Conservation (phyloP, 2,888 invertebrate species). For the Limnephilus auricula region DNA sequence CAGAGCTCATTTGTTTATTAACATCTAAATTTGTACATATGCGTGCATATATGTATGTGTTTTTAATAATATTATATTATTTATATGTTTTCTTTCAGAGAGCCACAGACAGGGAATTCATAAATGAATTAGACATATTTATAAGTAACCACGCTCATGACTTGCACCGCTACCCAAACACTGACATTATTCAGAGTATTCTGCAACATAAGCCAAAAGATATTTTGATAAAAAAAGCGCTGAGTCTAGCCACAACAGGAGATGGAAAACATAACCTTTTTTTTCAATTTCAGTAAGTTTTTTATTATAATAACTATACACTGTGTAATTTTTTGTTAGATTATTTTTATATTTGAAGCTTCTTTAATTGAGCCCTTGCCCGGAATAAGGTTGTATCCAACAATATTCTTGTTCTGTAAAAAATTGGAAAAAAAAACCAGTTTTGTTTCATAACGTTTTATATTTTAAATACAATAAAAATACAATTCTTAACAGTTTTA, state of each 20-base stretch:
- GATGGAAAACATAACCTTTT: slow-evolving; percentile 77
- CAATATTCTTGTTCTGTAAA: no score
- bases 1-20: not conserved
- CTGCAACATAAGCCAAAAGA: slow-evolving; percentile 81
- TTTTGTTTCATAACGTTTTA: no score
- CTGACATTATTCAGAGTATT: slow-evolving; percentile 84
- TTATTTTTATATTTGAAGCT: not conserved
- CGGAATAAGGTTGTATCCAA: no score
- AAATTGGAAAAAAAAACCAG: no score
- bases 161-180: slow-evolving; percentile 79
- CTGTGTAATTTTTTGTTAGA: not conserved
- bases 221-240: slow-evolving; percentile 78
- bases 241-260: slow-evolving; percentile 74
- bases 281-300: slow-evolving; percentile 80
- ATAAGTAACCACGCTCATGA: slow-evolving; percentile 80
- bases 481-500: no score
- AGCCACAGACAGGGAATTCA: slow-evolving; percentile 72
- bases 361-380: no score
- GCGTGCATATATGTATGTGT: no score
- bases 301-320: not conserved
- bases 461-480: no score
- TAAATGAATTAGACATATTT: slow-evolving; percentile 79
- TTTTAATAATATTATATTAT: not conserved
- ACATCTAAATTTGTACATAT: not conserved
- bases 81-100: slow-evolving; percentile 71